Percentiles rank a stretch among this genome's conserved stretches.
These are phyloP conservation scores for Norana najaformis DNA, from an alignment of 2,888 invertebrate genomes.

Conservation along the genomic window DNA sequence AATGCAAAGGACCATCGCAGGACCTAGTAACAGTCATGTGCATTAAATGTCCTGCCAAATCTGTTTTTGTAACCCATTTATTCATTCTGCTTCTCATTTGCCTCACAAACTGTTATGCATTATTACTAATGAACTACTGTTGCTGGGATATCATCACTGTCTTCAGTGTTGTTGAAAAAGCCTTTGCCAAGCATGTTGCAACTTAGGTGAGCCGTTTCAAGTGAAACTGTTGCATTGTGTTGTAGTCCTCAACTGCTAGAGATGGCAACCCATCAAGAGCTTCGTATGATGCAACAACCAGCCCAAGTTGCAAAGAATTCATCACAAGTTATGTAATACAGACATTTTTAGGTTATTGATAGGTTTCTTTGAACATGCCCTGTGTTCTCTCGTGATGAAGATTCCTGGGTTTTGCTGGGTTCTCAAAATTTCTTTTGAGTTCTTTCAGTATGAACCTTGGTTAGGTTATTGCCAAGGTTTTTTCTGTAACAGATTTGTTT, in stretches of 20 bases:
- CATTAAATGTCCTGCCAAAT: too few relatives aligned
- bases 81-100: too few relatives aligned
- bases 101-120: too few relatives aligned
- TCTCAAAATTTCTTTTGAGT: not conserved
- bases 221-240: not conserved
- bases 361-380: not conserved
- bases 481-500: not conserved
- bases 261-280: not conserved
- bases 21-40: too few relatives aligned
- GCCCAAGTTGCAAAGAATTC: conserved; percentile 18
- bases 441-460: not conserved
- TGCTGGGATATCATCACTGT: too few relatives aligned
- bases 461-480: not conserved
- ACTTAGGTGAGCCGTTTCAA: not conserved
- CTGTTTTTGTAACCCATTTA: not conserved
- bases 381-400: not conserved
- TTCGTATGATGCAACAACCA: conserved; percentile 17
- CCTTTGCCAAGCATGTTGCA: not conserved
- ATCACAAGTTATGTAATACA: not conserved
- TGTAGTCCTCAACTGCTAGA: conserved; percentile 14
- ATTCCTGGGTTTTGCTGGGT: not conserved
- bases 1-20: too few relatives aligned
- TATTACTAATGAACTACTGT: too few relatives aligned
- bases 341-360: not conserved
- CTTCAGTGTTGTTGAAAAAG: too few relatives aligned